Evolutionary conservation across 2,113 vertebrate genomes (phyloP).

Genomic region (Urocolius indicus): DNA sequence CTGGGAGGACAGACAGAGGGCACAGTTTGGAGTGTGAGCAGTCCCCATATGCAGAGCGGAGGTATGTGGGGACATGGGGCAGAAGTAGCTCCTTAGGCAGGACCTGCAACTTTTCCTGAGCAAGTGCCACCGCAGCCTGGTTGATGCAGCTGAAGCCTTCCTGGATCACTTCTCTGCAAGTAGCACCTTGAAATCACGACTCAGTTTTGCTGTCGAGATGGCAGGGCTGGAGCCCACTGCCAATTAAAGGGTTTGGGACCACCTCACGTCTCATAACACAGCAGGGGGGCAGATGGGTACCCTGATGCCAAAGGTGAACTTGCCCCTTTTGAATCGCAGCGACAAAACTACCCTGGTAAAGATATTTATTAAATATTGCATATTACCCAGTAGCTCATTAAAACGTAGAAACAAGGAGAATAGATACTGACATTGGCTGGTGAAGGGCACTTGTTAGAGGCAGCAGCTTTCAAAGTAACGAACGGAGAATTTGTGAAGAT

Average conservation of each 20-base stretch:
- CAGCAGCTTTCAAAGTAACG: background rate
- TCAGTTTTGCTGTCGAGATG: background rate
- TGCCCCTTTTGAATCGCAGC: background rate
- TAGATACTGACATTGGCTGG: background rate
- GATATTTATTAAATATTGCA: background rate
- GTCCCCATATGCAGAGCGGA: too few species aligned
- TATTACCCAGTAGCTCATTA: background rate
- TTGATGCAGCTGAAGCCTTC: background rate
- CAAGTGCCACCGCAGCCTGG: too few species aligned
- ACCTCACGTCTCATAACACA: background rate
- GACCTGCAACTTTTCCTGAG: background rate
- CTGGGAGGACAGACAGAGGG: background rate
- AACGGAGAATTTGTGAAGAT: background rate
- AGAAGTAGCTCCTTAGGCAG: background rate
- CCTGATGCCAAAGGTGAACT: background rate
- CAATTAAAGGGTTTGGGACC: background rate
- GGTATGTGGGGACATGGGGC: background rate
- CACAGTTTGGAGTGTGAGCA: background rate
- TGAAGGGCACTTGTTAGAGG: background rate
- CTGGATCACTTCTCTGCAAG: background rate
- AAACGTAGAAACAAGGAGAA: background rate
- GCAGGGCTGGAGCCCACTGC: too few species aligned
- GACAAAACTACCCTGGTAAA: background rate
- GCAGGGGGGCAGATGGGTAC: rapidly evolving
- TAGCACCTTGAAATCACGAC: background rate